Percentiles rank a stretch among this genome's conserved stretches.
Evolutionary conservation across 2,888 invertebrate species (phyloP).

Genomic region (Bibio marci): DNA sequence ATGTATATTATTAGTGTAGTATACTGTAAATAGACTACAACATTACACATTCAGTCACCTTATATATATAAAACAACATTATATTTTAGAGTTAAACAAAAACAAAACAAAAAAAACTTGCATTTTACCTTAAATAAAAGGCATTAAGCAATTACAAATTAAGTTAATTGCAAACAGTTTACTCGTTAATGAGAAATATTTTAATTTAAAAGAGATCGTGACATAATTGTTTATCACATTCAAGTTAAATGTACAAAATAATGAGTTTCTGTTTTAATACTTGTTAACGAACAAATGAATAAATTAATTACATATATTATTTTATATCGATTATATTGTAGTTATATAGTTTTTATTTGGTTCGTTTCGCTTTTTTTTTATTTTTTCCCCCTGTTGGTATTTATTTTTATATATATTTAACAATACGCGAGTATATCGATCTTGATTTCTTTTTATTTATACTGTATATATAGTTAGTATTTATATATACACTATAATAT

Average conservation of each 20-base stretch:
- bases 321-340: background rate
- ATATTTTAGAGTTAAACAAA: background rate
- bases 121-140: conserved; percentile 2
- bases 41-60: too few species aligned
- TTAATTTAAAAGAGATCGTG: conserved; percentile 22
- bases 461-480: too few species aligned
- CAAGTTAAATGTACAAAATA: conserved; percentile 1
- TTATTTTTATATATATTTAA: too few species aligned
- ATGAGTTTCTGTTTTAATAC: background rate
- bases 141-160: conserved; percentile 25
- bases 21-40: too few species aligned
- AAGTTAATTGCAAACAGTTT: conserved; percentile 21
- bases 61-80: too few species aligned
- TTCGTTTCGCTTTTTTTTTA: too few species aligned
- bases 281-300: background rate
- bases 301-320: conserved; percentile 1
- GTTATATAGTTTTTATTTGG: too few species aligned
- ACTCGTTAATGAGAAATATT: conserved; percentile 19
- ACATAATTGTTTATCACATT: conserved; percentile 19
- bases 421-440: too few species aligned
- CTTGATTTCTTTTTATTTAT: too few species aligned
- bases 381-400: too few species aligned
- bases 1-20: too few species aligned
- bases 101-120: background rate
- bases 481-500: too few species aligned